A percentile compares a stretch with the other conserved stretches of the same genome.
Evolutionary conservation across 2,888 invertebrate genomes (phyloP).

Genomic region (Bombyx huttoni): DNA sequence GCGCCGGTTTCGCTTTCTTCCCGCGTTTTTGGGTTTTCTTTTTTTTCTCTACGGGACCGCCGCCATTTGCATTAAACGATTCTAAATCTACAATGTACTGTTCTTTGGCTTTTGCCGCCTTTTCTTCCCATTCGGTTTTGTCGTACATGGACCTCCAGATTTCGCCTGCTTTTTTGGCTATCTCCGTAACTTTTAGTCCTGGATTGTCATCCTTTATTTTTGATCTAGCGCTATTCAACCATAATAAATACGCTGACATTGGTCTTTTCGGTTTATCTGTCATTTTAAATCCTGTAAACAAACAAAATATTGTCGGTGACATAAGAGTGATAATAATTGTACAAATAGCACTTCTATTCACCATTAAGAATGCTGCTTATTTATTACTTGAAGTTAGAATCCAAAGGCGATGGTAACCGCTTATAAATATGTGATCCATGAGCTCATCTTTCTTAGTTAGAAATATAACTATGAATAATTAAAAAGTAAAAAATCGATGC

Average conservation of each 20-base stretch:
- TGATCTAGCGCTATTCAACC: conserved; percentile 87
- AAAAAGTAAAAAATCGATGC: neutral
- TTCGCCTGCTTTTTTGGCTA: conserved; percentile 93
- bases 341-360: too few relatives aligned
- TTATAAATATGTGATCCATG: too few relatives aligned
- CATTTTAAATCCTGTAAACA: conserved; percentile 41
- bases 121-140: conserved; percentile 90
- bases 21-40: conserved; percentile 59
- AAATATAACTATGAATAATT: too few relatives aligned
- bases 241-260: conserved; percentile 89
- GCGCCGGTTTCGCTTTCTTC: conserved; percentile 29
- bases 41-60: conserved; percentile 58
- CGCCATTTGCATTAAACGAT: conserved; percentile 82
- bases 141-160: conserved; percentile 88
- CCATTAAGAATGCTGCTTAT: too few relatives aligned
- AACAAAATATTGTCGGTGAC: neutral
- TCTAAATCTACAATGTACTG: conserved; percentile 86
- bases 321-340: neutral
- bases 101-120: conserved; percentile 85
- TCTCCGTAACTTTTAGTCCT: conserved; percentile 87
- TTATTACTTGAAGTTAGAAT: too few relatives aligned
- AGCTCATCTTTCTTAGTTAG: too few relatives aligned
- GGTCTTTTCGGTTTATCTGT: conserved; percentile 89
- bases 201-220: conserved; percentile 87
- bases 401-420: too few relatives aligned